phyloP scores from a whole-genome alignment of 2,113 vertebrate species.

The Zosterops hypoxanthus region DNA sequence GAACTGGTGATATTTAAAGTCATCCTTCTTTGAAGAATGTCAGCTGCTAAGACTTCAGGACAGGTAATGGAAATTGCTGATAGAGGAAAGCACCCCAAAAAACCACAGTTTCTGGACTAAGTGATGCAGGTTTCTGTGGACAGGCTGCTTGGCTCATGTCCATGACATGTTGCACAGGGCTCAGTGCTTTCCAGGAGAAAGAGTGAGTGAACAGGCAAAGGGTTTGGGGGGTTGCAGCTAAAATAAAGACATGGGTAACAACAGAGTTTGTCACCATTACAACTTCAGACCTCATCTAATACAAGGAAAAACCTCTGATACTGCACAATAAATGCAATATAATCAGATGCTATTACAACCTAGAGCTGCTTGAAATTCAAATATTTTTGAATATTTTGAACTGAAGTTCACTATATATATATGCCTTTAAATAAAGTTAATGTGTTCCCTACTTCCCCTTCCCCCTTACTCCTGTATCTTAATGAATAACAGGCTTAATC shows the following conservation, averaged over 20 bases:
- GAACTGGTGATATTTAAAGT: neutral
- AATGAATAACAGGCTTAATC: constrained; percentile 64
- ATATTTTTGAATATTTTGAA: neutral
- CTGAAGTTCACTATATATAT: neutral
- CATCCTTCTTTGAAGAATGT: neutral
- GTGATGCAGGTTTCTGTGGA: neutral
- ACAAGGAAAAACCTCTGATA: neutral
- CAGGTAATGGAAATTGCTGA: neutral
- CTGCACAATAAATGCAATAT: neutral
- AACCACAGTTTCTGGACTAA: neutral
- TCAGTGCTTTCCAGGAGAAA: neutral
- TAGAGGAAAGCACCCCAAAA: neutral
- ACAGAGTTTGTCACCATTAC: neutral
- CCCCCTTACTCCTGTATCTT: constrained; percentile 1
- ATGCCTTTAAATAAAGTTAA: neutral
- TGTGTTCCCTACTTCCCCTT: neutral
- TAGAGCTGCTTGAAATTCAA: constrained; percentile 13
- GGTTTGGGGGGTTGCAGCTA: neutral
- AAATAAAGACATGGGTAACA: neutral
- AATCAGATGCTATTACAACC: neutral
- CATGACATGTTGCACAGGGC: accelerated
- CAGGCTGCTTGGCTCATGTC: accelerated
- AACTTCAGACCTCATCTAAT: neutral
- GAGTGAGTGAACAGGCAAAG: neutral
- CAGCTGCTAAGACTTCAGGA: neutral